phyloP scores from a whole-genome alignment of 2,888 invertebrate genomes.

The Craniophora ligustri region DNA sequence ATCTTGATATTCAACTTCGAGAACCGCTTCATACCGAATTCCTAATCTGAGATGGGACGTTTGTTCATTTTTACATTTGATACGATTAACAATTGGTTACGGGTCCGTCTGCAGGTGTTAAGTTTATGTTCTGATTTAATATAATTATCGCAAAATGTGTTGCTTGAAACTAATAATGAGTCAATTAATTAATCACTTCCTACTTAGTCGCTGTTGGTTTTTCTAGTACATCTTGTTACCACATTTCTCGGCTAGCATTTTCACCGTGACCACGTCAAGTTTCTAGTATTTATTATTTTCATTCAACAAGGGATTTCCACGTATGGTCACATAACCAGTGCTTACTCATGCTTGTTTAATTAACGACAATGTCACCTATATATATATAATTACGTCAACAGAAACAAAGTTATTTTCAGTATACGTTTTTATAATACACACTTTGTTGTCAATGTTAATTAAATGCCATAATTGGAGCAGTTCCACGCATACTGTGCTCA shows the following conservation, averaged over 20 bases:
- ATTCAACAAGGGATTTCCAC: conserved; percentile 77
- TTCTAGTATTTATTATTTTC: conserved; percentile 75
- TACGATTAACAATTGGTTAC: conserved; percentile 49
- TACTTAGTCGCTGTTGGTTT: conserved; percentile 58
- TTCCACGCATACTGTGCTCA: conserved; percentile 57
- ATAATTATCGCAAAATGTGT: not conserved
- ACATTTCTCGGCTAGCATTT: conserved; percentile 64
- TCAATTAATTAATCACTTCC: conserved; percentile 64
- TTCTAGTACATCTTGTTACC: conserved; percentile 52
- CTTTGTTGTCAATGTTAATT: conserved; percentile 68
- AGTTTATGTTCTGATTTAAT: conserved; percentile 8
- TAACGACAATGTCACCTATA: conserved; percentile 59
- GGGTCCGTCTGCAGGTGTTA: conserved; percentile 13
- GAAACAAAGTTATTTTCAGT: conserved; percentile 58
- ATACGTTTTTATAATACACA: conserved; percentile 54
- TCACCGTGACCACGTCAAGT: conserved; percentile 65
- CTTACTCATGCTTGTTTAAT: conserved; percentile 69
- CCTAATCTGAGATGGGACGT: conserved; percentile 57
- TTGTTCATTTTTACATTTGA: conserved; percentile 50
- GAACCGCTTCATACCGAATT: conserved; percentile 61
- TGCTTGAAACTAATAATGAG: conserved; percentile 18
- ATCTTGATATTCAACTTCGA: conserved; percentile 64
- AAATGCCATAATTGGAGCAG: conserved; percentile 65
- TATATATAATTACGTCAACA: conserved; percentile 60
- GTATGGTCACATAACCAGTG: conserved; percentile 58